Conservation (phyloP, 2,797 vertebrate genomes). For the Labroides dimidiatus region DNA sequence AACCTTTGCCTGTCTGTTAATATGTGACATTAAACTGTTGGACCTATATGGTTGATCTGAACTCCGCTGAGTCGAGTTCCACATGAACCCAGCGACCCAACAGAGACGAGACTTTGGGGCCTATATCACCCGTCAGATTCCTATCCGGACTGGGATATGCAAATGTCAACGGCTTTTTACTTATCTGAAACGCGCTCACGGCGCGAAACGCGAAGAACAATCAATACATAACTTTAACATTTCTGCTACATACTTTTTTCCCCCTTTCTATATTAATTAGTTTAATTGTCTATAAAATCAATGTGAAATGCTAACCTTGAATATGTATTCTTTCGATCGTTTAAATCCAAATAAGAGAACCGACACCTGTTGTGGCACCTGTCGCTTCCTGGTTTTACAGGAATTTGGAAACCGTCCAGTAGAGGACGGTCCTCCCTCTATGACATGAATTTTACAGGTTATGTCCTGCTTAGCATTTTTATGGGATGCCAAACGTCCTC, state of each 20-base stretch:
- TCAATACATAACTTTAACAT: not conserved
- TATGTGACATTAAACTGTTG: constrained; percentile 5
- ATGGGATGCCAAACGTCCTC: too few relatives aligned
- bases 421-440: too few relatives aligned
- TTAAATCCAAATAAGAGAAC: not conserved
- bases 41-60: constrained; percentile 26
- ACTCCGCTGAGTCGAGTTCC: constrained; percentile 49
- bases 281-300: not conserved
- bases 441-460: too few relatives aligned
- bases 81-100: constrained; percentile 19
- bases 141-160: constrained; percentile 46
- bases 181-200: not conserved
- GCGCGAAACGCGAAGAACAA: not conserved
- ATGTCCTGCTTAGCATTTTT: too few relatives aligned
- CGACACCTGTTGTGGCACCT: not conserved
- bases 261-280: not conserved
- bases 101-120: constrained; percentile 28
- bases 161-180: constrained; percentile 25
- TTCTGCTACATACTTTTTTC: not conserved
- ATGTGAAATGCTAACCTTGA: too few relatives aligned
- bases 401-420: constrained; percentile 26
- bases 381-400: constrained; percentile 17
- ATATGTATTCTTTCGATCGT: not conserved
- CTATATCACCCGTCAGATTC: constrained; percentile 2
- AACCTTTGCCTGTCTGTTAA: constrained; percentile 17